A percentile compares a stretch with the other conserved stretches of the same genome.
Conservation (phyloP, 2,888 invertebrate genomes). For the Myathropa florea region DNA sequence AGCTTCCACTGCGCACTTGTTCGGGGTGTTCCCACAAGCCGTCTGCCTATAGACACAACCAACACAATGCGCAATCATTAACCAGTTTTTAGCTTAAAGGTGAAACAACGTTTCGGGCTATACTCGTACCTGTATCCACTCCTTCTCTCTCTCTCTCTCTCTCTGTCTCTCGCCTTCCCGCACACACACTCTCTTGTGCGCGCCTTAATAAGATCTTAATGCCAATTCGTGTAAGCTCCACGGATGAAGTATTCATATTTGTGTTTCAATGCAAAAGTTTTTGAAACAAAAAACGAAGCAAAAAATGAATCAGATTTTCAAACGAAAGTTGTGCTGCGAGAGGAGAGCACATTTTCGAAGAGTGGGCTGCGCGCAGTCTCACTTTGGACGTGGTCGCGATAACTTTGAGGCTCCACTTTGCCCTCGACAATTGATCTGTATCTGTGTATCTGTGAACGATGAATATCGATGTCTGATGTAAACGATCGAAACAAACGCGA, state of each 20-base stretch:
- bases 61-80: slow-evolving; percentile 38
- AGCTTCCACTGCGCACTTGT: slow-evolving; percentile 61
- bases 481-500: slow-evolving; percentile 28
- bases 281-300: not conserved
- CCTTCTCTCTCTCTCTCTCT: slow-evolving; percentile 27
- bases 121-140: too few relatives aligned
- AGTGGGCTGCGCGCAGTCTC: slow-evolving; percentile 73
- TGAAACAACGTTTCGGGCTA: slow-evolving; percentile 49
- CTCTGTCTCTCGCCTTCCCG: not conserved
- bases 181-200: not conserved
- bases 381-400: slow-evolving; percentile 73
- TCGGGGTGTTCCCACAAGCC: slow-evolving; percentile 29
- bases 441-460: slow-evolving; percentile 44
- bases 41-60: slow-evolving; percentile 5
- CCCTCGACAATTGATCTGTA: slow-evolving; percentile 21
- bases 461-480: slow-evolving; percentile 46
- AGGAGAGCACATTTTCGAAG: slow-evolving; percentile 42
- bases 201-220: slow-evolving; percentile 44
- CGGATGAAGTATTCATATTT: slow-evolving; percentile 48
- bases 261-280: slow-evolving; percentile 43
- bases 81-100: slow-evolving; percentile 58
- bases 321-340: slow-evolving; percentile 56
- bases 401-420: slow-evolving; percentile 33
- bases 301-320: not conserved
- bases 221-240: slow-evolving; percentile 36